Evolutionary conservation across 2,113 vertebrate genomes (phyloP).

Genomic region (Heterotilapia buettikoferi): DNA sequence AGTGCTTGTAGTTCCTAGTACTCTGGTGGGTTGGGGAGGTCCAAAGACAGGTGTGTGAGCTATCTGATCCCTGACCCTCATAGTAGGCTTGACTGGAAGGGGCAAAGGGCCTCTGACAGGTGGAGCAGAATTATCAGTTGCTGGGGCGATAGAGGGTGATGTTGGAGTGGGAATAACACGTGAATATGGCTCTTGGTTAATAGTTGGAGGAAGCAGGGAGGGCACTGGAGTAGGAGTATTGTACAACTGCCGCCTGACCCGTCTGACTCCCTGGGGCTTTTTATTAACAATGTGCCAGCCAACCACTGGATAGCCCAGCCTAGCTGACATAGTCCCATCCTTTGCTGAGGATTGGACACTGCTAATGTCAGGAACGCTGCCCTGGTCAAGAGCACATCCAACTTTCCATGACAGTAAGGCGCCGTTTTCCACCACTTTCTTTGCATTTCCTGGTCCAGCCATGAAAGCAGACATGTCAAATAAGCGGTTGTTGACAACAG

Average conservation of each 20-base stretch:
- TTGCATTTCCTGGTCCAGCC: constrained; percentile 96
- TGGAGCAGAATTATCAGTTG: constrained; percentile 80
- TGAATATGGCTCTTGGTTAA: constrained; percentile 80
- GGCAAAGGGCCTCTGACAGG: constrained; percentile 88
- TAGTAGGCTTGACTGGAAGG: constrained; percentile 87
- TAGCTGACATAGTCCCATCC: constrained; percentile 89
- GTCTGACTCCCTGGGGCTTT: constrained; percentile 85
- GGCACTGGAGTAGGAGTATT: constrained; percentile 91
- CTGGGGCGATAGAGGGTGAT: constrained; percentile 84
- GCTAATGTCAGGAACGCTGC: constrained; percentile 85
- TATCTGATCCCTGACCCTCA: constrained; percentile 85
- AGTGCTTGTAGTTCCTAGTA: constrained; percentile 78
- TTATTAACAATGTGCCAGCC: constrained; percentile 98
- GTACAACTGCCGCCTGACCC: constrained; percentile 86
- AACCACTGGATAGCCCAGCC: constrained; percentile 89
- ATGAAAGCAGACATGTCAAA: constrained; percentile 98
- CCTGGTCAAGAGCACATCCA: constrained; percentile 88
- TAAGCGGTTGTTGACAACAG: constrained; percentile 93
- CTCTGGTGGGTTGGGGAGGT: constrained; percentile 85
- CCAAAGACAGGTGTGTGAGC: constrained; percentile 86
- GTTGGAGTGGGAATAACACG: constrained; percentile 89
- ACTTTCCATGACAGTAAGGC: constrained; percentile 93
- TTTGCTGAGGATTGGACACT: constrained; percentile 87
- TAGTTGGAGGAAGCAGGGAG: constrained; percentile 82
- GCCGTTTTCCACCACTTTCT: constrained; percentile 95